Percentiles rank a stretch among this genome's conserved stretches.
phyloP scores from a whole-genome alignment of 2,888 invertebrate species.

The Diploptera punctata region DNA sequence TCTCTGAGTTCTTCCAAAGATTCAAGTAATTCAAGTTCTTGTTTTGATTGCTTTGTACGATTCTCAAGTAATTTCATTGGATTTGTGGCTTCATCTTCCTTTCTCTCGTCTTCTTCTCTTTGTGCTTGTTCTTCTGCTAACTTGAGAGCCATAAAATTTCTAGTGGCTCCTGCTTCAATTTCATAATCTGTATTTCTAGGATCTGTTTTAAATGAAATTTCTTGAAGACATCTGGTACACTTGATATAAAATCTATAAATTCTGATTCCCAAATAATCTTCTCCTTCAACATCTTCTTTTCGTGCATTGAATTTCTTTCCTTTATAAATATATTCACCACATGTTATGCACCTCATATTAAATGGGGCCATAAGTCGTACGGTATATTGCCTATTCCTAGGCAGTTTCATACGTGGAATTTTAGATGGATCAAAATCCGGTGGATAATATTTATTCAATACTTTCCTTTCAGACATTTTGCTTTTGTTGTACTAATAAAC shows the following conservation, averaged over 20 bases:
- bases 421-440: slow-evolving; percentile 99
- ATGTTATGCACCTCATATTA: slow-evolving; percentile 99
- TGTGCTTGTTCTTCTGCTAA: slow-evolving; percentile 92
- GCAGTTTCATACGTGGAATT: slow-evolving; percentile 95
- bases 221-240: slow-evolving; percentile 97
- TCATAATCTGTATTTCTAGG: slow-evolving; percentile 97
- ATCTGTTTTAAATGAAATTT: slow-evolving; percentile 99
- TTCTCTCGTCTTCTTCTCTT: slow-evolving; percentile 87
- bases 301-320: slow-evolving; percentile 99
- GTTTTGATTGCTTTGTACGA: slow-evolving; percentile 93
- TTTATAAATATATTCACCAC: slow-evolving; percentile 99
- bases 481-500: too few relatives aligned
- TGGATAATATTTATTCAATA: slow-evolving; percentile 98
- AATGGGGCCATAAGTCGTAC: slow-evolving; percentile 99
- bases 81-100: slow-evolving; percentile 97
- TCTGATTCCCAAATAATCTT: slow-evolving; percentile 94
- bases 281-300: slow-evolving; percentile 98
- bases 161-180: slow-evolving; percentile 97
- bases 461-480: slow-evolving; percentile 89
- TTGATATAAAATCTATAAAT: slow-evolving; percentile 99
- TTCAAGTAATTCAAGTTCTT: slow-evolving; percentile 95
- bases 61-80: slow-evolving; percentile 97
- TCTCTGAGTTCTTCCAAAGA: slow-evolving; percentile 95
- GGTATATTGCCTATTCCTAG: slow-evolving; percentile 95
- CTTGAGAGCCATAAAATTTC: slow-evolving; percentile 97